Conservation (phyloP, 2,113 vertebrate genomes). For the Syngnathus typhle region DNA sequence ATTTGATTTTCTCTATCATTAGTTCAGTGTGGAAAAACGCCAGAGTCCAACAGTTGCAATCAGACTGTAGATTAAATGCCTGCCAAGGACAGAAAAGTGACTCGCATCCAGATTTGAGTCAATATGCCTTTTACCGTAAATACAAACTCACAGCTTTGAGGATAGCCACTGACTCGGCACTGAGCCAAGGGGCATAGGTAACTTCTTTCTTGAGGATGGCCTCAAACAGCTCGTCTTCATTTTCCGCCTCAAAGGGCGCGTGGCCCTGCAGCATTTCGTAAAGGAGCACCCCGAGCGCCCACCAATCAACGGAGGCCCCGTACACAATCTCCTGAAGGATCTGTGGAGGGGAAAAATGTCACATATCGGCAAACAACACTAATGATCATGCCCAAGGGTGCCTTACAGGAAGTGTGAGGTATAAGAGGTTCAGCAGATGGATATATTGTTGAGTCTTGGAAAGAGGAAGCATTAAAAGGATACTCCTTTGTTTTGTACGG, state of each 20-base stretch:
- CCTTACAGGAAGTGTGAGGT: not conserved
- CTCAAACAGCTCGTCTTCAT: slow-evolving; percentile 95
- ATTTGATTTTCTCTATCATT: slow-evolving; percentile 28
- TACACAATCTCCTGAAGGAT: slow-evolving; percentile 97
- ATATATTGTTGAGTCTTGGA: slow-evolving; percentile 10
- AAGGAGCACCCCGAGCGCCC: slow-evolving; percentile 93
- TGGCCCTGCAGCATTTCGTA: slow-evolving; percentile 97
- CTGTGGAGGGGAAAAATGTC: slow-evolving; percentile 55
- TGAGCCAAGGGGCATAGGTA: slow-evolving; percentile 87
- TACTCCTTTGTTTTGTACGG: not conserved
- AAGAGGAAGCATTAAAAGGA: slow-evolving; percentile 15
- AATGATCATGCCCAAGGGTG: slow-evolving; percentile 1
- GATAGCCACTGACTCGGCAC: slow-evolving; percentile 80
- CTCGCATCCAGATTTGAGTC: slow-evolving; percentile 10
- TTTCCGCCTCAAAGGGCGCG: slow-evolving; percentile 92
- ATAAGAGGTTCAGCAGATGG: not conserved
- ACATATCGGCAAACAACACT: not conserved
- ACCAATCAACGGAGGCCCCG: slow-evolving; percentile 95
- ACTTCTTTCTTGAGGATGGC: slow-evolving; percentile 93
- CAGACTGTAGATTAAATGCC: not conserved
- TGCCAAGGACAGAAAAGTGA: slow-evolving; percentile 14
- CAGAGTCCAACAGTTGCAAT: not conserved
- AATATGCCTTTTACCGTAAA: not conserved
- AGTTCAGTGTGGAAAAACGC: slow-evolving; percentile 6
- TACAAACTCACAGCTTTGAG: slow-evolving; percentile 85